Evolutionary conservation across 1,140 invertebrate genomes (phyloP), one percentile per base, ranked within the genome.

Genomic region (Pinna nobilis): DNA sequence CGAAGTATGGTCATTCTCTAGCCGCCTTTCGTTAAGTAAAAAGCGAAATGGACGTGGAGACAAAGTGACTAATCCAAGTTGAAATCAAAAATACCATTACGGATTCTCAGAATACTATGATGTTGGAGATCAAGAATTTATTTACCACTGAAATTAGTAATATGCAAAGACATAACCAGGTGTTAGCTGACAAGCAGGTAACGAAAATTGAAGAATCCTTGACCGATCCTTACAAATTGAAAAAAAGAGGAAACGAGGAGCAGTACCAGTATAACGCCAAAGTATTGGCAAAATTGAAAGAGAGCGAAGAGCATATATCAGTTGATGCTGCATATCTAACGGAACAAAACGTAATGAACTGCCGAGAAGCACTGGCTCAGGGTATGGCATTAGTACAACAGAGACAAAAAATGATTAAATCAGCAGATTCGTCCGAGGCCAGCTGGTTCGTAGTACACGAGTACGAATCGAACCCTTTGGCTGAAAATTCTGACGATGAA

Each of bases 401-500:
- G 18, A 51, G 67, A 20, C 59, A 76, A 51, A 76, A 70, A 61
- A 59, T 70, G 18, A 70, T 76, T 32, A 53, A 50, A 33, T 20
- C 63, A 18, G 65, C 57, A 0, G 72, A 74, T 57, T 74, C 72
- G 1, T 74, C 72, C 0, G 59, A 69, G n/a, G 11, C 37, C 20
- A 66, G 59, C 18, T 74, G 65, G 72, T 15, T 20, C 9, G 41
- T 74, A 9, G 65, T 69, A 35, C 32, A 35, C 18, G 28, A 59
- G 20, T 70, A 75, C 32, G 47, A 51, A 7, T 20, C 51, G 1
- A 65, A 75, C 41, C 60, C 66, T 15, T n/a, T 69, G 1, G 65
- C 65, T 9, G 44, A 49, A 13, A 49, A 76, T 28, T 70, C 68
- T 1, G 74, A 76, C 1, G 74, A 66, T 32, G 67, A 76, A n/a